Evolutionary conservation across 1,140 invertebrate species (phyloP).

Genomic region (Drosophila sp.): DNA sequence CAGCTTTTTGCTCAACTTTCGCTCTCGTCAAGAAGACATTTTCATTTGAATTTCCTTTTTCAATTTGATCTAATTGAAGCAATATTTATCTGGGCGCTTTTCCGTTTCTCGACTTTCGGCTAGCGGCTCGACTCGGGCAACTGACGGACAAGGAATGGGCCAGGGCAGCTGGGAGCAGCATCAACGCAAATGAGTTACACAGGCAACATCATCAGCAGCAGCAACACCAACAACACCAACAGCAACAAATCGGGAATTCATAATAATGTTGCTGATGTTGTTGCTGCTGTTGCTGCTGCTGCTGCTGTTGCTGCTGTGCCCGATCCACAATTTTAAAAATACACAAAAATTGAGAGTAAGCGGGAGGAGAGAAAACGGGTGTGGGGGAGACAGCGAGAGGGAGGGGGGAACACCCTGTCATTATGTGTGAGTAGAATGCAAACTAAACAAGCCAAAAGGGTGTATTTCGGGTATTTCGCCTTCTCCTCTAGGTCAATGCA

Average conservation of each 20-base stretch:
- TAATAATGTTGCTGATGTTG: constrained; percentile 40
- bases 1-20: constrained; percentile 46
- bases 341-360: constrained; percentile 21
- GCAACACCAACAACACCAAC: constrained; percentile 29
- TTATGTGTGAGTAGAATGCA: constrained; percentile 32
- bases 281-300: neutral
- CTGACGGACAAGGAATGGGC: constrained; percentile 74
- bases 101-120: constrained; percentile 48
- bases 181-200: constrained; percentile 44
- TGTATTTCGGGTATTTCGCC: constrained; percentile 45
- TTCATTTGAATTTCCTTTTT: constrained; percentile 28
- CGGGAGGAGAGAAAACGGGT: constrained; percentile 22
- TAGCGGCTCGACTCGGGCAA: constrained; percentile 40
- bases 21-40: constrained; percentile 26
- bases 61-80: constrained; percentile 13
- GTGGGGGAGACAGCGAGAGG: constrained; percentile 10
- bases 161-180: constrained; percentile 63
- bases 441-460: constrained; percentile 49
- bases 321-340: constrained; percentile 65
- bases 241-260: constrained; percentile 55
- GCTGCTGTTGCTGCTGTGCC: constrained; percentile 16
- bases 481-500: constrained; percentile 55
- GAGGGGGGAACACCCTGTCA: neutral
- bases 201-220: constrained; percentile 39
- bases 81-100: constrained; percentile 29